These are phyloP conservation scores for Nephrotoma appendiculata DNA, from an alignment of 2,888 invertebrate species.

Conservation along the genomic window DNA sequence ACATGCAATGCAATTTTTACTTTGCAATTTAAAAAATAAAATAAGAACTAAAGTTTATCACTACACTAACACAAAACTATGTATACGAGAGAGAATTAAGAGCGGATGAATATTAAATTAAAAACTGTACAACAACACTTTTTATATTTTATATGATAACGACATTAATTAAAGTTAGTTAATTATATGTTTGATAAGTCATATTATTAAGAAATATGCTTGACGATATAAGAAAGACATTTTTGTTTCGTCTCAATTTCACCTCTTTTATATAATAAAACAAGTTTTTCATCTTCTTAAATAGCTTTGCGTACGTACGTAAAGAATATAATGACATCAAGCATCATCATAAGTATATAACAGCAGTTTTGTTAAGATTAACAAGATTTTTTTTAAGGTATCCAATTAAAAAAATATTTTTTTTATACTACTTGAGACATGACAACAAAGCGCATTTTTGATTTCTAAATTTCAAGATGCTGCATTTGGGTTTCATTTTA, in stretches of 20 bases:
- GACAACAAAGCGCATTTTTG: not conserved
- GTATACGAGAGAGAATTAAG: not conserved
- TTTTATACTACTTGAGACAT: not conserved
- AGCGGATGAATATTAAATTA: not conserved
- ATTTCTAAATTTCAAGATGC: not conserved
- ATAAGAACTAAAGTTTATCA: not conserved
- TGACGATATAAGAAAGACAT: not conserved
- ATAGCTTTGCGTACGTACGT: not conserved
- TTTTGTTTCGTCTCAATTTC: not conserved
- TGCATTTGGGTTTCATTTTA: not conserved
- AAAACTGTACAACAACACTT: not conserved
- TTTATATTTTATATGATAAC: not conserved
- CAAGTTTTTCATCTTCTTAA: not conserved
- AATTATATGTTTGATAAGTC: not conserved
- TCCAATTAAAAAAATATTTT: not conserved
- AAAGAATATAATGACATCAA: not conserved
- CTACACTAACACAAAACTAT: not conserved
- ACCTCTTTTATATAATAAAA: not conserved
- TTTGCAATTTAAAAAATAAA: not conserved
- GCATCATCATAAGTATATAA: not conserved
- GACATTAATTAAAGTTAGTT: not conserved
- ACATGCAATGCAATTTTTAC: not conserved
- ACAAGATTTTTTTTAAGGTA: not conserved
- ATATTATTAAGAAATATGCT: not conserved
- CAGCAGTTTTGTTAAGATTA: not conserved